These are phyloP conservation scores for Strigamia transsilvanica DNA, from an alignment of 2,888 invertebrate genomes.

Conservation along the genomic window DNA sequence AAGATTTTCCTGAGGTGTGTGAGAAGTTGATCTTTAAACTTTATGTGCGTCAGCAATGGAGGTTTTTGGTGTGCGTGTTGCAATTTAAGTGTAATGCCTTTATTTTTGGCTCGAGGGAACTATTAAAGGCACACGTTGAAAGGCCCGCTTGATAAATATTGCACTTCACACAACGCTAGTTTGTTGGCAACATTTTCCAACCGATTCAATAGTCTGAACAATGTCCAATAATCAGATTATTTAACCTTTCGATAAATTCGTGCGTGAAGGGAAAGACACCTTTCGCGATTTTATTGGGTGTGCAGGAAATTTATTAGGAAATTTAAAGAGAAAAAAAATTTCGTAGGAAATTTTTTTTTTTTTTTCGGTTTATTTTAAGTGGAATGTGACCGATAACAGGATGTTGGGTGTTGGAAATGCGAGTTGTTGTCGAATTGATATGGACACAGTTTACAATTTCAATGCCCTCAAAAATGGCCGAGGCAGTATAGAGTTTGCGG, in stretches of 20 bases:
- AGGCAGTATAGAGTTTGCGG: no score
- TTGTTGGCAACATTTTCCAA: constrained; percentile 24
- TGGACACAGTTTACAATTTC: background rate
- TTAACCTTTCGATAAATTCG: no score
- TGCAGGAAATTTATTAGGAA: background rate
- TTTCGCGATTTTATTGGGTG: background rate
- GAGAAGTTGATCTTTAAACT: constrained; percentile 40
- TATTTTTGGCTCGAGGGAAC: constrained; percentile 42
- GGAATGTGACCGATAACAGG: constrained; percentile 14
- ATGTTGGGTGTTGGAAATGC: constrained; percentile 28
- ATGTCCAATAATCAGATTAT: constrained; percentile 13
- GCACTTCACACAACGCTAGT: background rate
- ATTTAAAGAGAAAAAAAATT: background rate
- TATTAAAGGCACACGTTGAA: constrained; percentile 42
- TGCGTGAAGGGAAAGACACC: background rate
- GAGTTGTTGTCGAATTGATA: background rate
- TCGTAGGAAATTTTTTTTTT: no score
- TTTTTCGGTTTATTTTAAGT: background rate
- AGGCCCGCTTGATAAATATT: constrained; percentile 36
- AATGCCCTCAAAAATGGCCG: no score
- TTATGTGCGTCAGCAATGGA: constrained; percentile 39
- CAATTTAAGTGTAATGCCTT: constrained; percentile 36
- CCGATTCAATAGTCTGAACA: constrained; percentile 12
- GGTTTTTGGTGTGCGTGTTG: constrained; percentile 31
- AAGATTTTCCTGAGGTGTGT: background rate